phyloP scores from a whole-genome alignment of 2,797 vertebrate genomes.

The Gastrophryne carolinensis region DNA sequence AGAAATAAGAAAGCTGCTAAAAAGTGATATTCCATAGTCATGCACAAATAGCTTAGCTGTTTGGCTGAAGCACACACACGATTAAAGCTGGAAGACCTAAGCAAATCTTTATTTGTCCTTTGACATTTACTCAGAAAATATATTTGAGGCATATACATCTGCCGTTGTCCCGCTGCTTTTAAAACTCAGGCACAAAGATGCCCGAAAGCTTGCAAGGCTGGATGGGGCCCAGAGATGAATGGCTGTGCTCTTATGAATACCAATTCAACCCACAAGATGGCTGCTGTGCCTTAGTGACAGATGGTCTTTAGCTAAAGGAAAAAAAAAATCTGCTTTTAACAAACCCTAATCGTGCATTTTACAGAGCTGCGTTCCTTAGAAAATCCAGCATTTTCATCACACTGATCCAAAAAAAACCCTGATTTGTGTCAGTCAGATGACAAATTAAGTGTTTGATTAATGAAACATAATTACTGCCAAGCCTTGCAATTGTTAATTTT shows the following conservation, averaged over 20 bases:
- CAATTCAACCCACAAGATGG: background rate
- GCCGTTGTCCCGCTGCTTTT: background rate
- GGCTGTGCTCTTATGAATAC: background rate
- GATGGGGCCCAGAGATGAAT: background rate
- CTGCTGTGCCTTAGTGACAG: background rate
- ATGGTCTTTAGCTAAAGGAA: background rate
- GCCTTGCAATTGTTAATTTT: conserved; percentile 40
- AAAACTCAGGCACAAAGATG: background rate
- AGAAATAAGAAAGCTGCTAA: too few relatives aligned
- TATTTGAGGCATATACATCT: background rate
- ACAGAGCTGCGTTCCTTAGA: background rate
- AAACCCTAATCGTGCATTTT: conserved; percentile 1
- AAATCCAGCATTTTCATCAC: background rate
- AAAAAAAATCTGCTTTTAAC: background rate
- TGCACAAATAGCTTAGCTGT: too few relatives aligned
- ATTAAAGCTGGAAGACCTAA: too few relatives aligned
- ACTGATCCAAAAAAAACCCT: background rate
- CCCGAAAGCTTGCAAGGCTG: background rate
- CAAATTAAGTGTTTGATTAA: conserved; percentile 35
- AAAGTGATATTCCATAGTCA: too few relatives aligned
- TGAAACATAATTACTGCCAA: conserved; percentile 41
- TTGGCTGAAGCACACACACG: too few relatives aligned
- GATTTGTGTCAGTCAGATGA: conserved; percentile 42
- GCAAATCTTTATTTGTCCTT: too few relatives aligned
- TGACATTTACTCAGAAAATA: background rate